A percentile compares a stretch with the other conserved stretches of the same genome.
Evolutionary conservation across 2,888 invertebrate genomes (phyloP).

Genomic region (Gasteruption jaculator): DNA sequence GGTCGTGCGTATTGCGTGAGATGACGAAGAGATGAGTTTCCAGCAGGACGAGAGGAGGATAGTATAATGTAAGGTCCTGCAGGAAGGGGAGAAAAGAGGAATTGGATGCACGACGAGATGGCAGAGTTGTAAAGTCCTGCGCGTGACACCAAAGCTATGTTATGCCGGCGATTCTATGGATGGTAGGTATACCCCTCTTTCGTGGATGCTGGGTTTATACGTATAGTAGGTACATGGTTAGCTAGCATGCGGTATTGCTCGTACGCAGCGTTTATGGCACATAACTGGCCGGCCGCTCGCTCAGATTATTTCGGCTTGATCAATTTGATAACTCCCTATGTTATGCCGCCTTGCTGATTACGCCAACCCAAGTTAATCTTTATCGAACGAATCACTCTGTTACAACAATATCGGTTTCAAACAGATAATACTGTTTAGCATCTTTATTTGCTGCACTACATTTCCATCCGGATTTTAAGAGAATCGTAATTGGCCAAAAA

Average conservation of each 20-base stretch:
- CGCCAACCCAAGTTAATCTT: conserved; percentile 27
- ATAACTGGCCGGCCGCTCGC: conserved; percentile 46
- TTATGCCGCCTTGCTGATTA: conserved; percentile 45
- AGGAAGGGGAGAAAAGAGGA: conserved; percentile 21
- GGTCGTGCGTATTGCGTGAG: conserved; percentile 19
- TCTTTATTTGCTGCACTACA: no score
- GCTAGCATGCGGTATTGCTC: conserved; percentile 47
- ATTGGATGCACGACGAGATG: conserved; percentile 40
- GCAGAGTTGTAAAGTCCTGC: conserved; percentile 50
- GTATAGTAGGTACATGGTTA: conserved; percentile 34
- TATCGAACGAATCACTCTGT: conserved; percentile 21
- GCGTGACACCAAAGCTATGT: conserved; percentile 49
- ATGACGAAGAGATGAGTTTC: conserved; percentile 21
- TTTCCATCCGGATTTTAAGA: no score
- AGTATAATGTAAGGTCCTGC: neutral
- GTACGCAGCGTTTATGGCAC: conserved; percentile 50
- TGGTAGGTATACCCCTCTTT: conserved; percentile 30
- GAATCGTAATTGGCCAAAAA: no score
- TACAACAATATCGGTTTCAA: no score
- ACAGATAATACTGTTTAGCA: no score
- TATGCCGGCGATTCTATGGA: conserved; percentile 39
- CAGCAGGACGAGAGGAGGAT: conserved; percentile 10
- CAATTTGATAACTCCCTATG: conserved; percentile 50
- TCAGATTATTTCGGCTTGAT: conserved; percentile 52
- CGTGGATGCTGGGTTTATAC: conserved; percentile 36